Conservation (phyloP, 2,797 vertebrate species). For the Neoniphon sammara region DNA sequence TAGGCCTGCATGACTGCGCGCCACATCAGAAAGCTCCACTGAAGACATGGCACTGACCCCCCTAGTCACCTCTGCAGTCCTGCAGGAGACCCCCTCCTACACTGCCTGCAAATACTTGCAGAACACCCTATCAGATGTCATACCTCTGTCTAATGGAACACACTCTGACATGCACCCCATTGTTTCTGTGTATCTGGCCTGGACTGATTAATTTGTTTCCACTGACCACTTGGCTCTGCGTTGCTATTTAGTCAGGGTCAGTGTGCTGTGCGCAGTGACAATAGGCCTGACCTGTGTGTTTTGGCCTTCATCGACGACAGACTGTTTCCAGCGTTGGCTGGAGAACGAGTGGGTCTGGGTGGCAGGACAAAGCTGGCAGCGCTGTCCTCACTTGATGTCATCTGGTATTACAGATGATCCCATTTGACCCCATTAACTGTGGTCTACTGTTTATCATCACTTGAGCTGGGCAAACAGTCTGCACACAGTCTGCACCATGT, state of each 20-base stretch:
- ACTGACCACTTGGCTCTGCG: conserved; percentile 53
- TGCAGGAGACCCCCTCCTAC: conserved; percentile 19
- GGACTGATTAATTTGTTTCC: conserved; percentile 67
- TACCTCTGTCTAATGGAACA: conserved; percentile 38
- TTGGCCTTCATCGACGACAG: conserved; percentile 50
- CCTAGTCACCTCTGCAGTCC: conserved; percentile 28
- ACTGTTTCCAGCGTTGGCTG: conserved; percentile 57
- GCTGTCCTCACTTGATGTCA: conserved; percentile 54
- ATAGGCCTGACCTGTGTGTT: conserved; percentile 71
- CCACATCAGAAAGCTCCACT: conserved; percentile 67
- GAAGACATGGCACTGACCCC: conserved; percentile 36
- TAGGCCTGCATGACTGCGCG: conserved; percentile 80
- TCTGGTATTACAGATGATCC: conserved; percentile 49
- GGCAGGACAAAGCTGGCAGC: conserved; percentile 54
- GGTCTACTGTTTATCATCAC: conserved; percentile 56
- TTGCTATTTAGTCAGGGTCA: conserved; percentile 65
- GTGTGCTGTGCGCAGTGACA: conserved; percentile 51
- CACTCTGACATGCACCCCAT: conserved; percentile 27
- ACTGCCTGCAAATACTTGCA: conserved; percentile 26
- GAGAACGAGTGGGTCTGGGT: conserved; percentile 37
- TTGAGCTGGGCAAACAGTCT: conserved; percentile 32
- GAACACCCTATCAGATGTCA: conserved; percentile 28
- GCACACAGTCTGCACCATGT: conserved; percentile 24
- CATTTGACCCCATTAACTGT: conserved; percentile 44
- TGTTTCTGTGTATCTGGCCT: conserved; percentile 48